A percentile compares a stretch with the other conserved stretches of the same genome.
Conservation (phyloP, 1,140 invertebrate species). For the Bombyx mori region DNA sequence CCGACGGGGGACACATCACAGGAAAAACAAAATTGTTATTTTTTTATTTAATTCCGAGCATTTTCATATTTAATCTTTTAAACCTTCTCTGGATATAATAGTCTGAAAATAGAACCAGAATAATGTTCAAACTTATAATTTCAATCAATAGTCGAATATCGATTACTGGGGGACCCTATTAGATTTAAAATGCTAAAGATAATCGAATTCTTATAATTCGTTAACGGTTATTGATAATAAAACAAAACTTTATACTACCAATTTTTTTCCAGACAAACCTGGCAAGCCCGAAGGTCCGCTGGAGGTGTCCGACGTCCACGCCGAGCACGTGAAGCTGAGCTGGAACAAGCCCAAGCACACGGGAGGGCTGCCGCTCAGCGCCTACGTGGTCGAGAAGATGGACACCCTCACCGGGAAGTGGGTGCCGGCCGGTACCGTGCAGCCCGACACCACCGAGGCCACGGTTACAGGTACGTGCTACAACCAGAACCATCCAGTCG, state of each 20-base stretch:
- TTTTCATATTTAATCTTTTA: too few relatives aligned
- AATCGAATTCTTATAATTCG: too few relatives aligned
- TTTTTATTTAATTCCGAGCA: too few relatives aligned
- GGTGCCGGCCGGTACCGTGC: conserved; percentile 88
- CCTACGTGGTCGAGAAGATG: conserved; percentile 95
- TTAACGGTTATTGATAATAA: background rate
- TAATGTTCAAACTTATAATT: too few relatives aligned
- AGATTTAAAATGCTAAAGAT: conserved; percentile 41
- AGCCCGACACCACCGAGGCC: conserved; percentile 88
- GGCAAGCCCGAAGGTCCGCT: conserved; percentile 94
- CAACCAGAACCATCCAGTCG: background rate
- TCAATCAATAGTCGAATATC: too few relatives aligned
- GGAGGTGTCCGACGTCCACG: conserved; percentile 92
- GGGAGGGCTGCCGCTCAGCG: conserved; percentile 91
- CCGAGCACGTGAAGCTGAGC: conserved; percentile 94
- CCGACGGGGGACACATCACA: too few relatives aligned
- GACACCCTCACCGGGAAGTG: conserved; percentile 89
- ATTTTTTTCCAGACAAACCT: conserved; percentile 85
- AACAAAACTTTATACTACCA: conserved; percentile 1
- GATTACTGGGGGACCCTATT: conserved; percentile 80
- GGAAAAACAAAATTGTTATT: too few relatives aligned
- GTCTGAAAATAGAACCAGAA: too few relatives aligned
- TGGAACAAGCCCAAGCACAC: conserved; percentile 98
- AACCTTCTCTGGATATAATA: too few relatives aligned
- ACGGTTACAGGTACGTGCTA: conserved; percentile 77